Percentiles rank a stretch among this genome's conserved stretches.
These are phyloP conservation scores for Brachypteracias leptosomus DNA, from an alignment of 2,113 vertebrate species.

Conservation along the genomic window DNA sequence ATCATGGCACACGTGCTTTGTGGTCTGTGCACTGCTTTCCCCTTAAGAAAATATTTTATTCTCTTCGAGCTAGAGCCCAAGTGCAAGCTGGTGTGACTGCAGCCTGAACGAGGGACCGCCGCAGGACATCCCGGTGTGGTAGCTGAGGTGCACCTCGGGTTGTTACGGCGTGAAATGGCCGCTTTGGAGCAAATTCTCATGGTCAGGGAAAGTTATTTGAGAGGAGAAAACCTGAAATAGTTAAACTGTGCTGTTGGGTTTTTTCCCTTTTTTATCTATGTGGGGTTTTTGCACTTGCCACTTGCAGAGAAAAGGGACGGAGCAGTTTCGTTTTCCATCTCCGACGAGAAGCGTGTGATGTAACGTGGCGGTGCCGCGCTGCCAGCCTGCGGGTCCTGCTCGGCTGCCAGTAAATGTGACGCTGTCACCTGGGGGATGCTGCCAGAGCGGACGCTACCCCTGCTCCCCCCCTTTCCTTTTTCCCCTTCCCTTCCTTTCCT, in stretches of 20 bases:
- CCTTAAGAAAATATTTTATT: not conserved
- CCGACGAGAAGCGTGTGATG: not conserved
- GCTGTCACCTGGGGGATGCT: not conserved
- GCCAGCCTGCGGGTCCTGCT: not conserved
- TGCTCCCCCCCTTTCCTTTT: not conserved
- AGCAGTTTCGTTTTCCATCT: not conserved
- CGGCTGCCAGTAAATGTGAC: not conserved
- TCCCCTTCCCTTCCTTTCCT: too few relatives aligned
- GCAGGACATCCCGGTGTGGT: fast-evolving
- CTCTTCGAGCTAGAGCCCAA: not conserved
- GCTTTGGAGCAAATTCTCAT: not conserved
- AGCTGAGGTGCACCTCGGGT: not conserved
- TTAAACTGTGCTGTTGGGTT: not conserved
- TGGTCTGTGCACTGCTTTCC: not conserved
- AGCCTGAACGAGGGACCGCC: fast-evolving
- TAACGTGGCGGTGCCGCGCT: not conserved
- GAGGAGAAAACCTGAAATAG: not conserved
- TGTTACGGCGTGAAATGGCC: not conserved
- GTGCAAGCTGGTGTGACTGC: not conserved
- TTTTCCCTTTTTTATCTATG: not conserved
- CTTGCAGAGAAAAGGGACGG: not conserved
- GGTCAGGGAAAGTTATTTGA: not conserved
- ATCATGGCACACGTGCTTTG: not conserved
- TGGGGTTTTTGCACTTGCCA: not conserved
- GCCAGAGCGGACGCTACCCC: not conserved